These are phyloP conservation scores for Sinohyriopsis cumingii DNA, from an alignment of 2,888 invertebrate genomes.

Conservation along the genomic window DNA sequence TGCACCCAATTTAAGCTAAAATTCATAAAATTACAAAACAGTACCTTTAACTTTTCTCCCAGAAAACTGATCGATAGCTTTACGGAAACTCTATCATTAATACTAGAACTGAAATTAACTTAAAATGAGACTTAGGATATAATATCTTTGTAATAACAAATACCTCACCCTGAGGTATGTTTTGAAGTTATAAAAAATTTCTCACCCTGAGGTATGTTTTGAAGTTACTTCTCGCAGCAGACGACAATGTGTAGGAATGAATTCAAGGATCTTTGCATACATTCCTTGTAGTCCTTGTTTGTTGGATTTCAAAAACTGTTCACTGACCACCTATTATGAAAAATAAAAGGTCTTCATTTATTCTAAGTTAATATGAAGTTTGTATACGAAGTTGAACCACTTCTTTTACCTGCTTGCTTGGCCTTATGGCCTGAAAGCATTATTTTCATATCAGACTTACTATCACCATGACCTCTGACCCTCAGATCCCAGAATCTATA, in stretches of 20 bases:
- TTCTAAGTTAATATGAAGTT: background rate
- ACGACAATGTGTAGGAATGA: slow-evolving; percentile 77
- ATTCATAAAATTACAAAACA: too few relatives aligned
- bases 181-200: slow-evolving; percentile 43
- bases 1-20: too few relatives aligned
- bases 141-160: slow-evolving; percentile 14
- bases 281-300: slow-evolving; percentile 80
- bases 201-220: slow-evolving; percentile 53
- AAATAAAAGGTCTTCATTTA: background rate
- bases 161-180: slow-evolving; percentile 49
- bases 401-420: too few relatives aligned
- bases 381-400: background rate
- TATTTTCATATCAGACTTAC: too few relatives aligned
- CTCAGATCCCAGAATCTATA: too few relatives aligned
- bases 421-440: too few relatives aligned
- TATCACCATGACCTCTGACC: too few relatives aligned
- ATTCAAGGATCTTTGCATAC: slow-evolving; percentile 81
- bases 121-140: too few relatives aligned
- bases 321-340: slow-evolving; percentile 78
- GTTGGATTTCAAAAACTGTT: slow-evolving; percentile 76
- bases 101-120: too few relatives aligned
- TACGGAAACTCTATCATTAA: too few relatives aligned
- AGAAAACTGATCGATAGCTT: too few relatives aligned
- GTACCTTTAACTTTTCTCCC: too few relatives aligned
- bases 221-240: slow-evolving; percentile 65